A percentile compares a stretch with the other conserved stretches of the same genome.
phyloP scores from a whole-genome alignment of 2,888 invertebrate species.

The Agonopterix arenella region DNA sequence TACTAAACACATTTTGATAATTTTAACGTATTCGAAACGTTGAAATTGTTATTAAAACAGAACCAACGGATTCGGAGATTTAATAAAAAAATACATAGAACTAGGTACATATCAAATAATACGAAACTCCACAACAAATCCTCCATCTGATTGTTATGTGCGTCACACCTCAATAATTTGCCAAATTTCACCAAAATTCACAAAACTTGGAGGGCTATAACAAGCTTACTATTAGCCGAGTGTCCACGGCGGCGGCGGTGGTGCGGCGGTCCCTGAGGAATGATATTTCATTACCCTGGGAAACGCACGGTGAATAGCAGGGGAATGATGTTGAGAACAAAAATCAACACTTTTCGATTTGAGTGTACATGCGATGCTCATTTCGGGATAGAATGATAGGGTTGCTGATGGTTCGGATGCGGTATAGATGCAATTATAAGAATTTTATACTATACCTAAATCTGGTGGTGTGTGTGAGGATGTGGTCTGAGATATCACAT shows the following conservation, averaged over 20 bases:
- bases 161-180: too few species aligned
- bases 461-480: too few species aligned
- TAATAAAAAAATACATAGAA: too few species aligned
- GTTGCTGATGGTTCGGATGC: slow-evolving; percentile 6
- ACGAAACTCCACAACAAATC: neutral
- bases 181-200: slow-evolving; percentile 12
- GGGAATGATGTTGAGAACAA: slow-evolving; percentile 49
- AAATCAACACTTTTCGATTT: slow-evolving; percentile 59
- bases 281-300: slow-evolving; percentile 45
- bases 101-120: neutral
- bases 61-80: too few species aligned
- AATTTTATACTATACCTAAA: too few species aligned
- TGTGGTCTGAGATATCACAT: too few species aligned
- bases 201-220: slow-evolving; percentile 39
- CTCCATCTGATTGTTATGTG: too few species aligned
- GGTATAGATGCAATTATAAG: too few species aligned
- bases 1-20: too few species aligned
- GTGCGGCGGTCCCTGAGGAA: slow-evolving; percentile 36
- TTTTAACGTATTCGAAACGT: too few species aligned
- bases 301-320: slow-evolving; percentile 36
- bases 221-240: slow-evolving; percentile 52
- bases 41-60: too few species aligned
- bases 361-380: slow-evolving; percentile 34
- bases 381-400: slow-evolving; percentile 24
- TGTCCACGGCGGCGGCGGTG: slow-evolving; percentile 23